Evolutionary conservation across 2,113 vertebrate genomes (phyloP).

Genomic region (Oceanites oceanicus): DNA sequence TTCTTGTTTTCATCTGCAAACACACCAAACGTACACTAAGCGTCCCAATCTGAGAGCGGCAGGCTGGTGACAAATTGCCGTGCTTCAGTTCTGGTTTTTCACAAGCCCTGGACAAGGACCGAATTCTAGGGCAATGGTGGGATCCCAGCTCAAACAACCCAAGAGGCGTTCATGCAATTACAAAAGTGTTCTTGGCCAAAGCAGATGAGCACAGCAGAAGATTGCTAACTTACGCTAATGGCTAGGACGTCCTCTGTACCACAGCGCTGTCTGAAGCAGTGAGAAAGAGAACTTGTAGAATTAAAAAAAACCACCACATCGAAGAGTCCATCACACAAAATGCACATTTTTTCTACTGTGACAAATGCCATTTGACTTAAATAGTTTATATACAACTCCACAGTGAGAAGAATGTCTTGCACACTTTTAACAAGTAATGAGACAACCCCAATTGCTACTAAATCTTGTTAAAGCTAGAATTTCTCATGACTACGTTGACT

Average conservation of each 20-base stretch:
- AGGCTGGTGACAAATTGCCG: not conserved
- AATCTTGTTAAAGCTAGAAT: not conserved
- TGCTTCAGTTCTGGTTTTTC: not conserved
- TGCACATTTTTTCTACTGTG: not conserved
- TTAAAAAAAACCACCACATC: not conserved
- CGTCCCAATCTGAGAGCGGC: not conserved
- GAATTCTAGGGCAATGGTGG: not conserved
- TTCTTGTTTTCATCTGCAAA: not conserved
- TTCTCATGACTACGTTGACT: not conserved
- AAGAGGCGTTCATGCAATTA: not conserved
- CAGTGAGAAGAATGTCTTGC: not conserved
- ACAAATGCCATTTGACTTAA: not conserved
- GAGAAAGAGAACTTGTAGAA: not conserved
- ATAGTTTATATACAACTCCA: not conserved
- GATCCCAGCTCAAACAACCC: not conserved
- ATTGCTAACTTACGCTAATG: not conserved
- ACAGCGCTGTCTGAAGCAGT: not conserved
- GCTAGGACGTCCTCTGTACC: not conserved
- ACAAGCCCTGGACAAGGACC: not conserved
- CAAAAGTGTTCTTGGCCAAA: not conserved
- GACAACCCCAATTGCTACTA: not conserved
- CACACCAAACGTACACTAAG: fast-evolving
- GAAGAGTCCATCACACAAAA: not conserved
- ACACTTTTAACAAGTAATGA: not conserved
- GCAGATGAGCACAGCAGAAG: not conserved